Evolutionary conservation across 2,113 vertebrate genomes (phyloP).

Genomic region (Plecturocebus donacophilus): DNA sequence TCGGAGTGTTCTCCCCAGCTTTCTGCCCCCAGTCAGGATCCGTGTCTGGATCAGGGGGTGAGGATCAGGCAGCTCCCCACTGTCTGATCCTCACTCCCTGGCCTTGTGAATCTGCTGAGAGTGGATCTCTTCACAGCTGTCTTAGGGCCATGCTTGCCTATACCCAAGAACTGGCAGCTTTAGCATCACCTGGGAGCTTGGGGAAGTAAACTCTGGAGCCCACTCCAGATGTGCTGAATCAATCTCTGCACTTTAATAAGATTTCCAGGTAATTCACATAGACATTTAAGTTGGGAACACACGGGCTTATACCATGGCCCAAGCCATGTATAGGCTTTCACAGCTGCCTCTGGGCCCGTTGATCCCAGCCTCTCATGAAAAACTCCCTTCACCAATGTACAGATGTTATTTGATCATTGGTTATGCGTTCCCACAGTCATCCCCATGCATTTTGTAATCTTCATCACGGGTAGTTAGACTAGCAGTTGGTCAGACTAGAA

Average conservation of each 20-base stretch:
- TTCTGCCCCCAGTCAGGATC: background rate
- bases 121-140: background rate
- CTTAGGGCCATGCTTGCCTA: background rate
- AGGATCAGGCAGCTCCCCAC: too few relatives aligned
- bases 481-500: background rate
- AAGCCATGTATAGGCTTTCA: background rate
- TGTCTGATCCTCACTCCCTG: background rate
- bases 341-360: background rate
- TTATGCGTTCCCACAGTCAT: background rate
- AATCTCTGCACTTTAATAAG: background rate
- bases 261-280: background rate
- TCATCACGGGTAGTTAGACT: background rate
- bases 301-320: background rate
- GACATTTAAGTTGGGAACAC: background rate
- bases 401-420: background rate
- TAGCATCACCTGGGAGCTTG: background rate
- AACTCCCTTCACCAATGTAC: background rate
- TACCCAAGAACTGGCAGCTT: background rate
- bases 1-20: background rate
- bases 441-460: background rate
- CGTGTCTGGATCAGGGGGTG: too few relatives aligned
- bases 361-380: background rate
- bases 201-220: background rate
- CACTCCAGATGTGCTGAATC: background rate
- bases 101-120: background rate